These are phyloP conservation scores for Vidua macroura DNA, from an alignment of 2,113 vertebrate genomes.

Conservation along the genomic window DNA sequence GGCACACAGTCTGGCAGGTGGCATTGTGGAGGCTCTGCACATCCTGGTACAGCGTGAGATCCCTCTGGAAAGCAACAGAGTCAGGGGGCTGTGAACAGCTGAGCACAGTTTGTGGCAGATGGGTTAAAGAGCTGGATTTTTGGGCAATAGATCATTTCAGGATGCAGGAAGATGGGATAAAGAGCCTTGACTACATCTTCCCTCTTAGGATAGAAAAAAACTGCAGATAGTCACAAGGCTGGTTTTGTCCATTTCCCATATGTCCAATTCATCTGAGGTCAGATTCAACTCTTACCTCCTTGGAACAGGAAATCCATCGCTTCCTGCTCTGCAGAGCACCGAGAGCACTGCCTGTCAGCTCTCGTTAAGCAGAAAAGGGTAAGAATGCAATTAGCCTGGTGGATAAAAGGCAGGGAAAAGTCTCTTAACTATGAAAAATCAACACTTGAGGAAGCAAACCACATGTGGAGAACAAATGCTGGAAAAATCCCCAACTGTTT, in stretches of 20 bases:
- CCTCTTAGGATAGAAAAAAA: not conserved
- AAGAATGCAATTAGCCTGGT: constrained; percentile 40
- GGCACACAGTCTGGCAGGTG: not conserved
- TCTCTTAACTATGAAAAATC: constrained; percentile 45
- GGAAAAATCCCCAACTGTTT: not conserved
- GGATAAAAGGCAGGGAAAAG: constrained; percentile 54
- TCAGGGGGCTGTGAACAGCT: not conserved
- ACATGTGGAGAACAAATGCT: constrained; percentile 59
- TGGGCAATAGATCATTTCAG: not conserved
- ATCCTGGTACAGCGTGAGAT: not conserved
- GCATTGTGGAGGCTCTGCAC: not conserved
- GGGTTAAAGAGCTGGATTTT: not conserved
- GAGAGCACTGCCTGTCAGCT: constrained; percentile 6
- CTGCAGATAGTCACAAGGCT: not conserved
- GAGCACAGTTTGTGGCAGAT: not conserved
- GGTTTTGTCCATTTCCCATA: not conserved
- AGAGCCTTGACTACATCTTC: not conserved
- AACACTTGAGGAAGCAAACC: constrained; percentile 52
- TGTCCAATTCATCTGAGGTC: not conserved
- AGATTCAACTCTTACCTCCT: constrained; percentile 3
- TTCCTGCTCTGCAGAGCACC: constrained; percentile 18
- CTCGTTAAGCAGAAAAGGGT: not conserved
- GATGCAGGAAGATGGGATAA: not conserved
- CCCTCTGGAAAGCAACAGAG: not conserved
- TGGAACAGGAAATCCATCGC: not conserved